Base-by-base conservation (phyloP, 1,140 invertebrate genomes). In the Rhopalosiphum maidis region DNA sequence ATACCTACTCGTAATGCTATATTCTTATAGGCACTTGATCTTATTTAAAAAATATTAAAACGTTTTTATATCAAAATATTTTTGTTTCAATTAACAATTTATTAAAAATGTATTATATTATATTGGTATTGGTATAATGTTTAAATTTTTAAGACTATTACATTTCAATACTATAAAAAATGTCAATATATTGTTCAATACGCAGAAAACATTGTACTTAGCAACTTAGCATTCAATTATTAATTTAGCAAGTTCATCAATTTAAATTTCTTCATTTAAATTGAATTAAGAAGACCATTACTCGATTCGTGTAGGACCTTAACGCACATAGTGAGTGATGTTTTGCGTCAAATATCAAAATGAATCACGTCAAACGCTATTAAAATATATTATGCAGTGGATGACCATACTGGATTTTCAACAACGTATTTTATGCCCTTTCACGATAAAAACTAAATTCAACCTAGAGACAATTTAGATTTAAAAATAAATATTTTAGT, bases 231-330 rank as follows among this genome's bases (percentile, higher is more conserved):
- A 18, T n/a, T 68, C 60, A n/a, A n/a, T 68, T 43, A 88, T 35
- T 51, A 35, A 88, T 88, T 88, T 88, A 51, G 86, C 15, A 51
- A 88, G 21, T 35, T 88, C 86, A 51, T 88, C 46, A 51, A 88
- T 51, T 88, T 51, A n/a, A 88, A 88, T 88, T 51, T 51, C 43
- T 51, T 88, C 18, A 22, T 88, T 51, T 88, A n/a, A 88, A 88
- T 88, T 51, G 46, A 88, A 48, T 51, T 88, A 88, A 6, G 18
- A n/a, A 22, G 7, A 25, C 86, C 21, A 48, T 30, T 15, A 51
- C 30, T 87, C 9, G 43, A 5, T 46, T 30, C 5, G 30, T 77
- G 21, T 77, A 77, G 30, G 60, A 77, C n/a, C n/a, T 35, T 77
- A 15, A 68, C 9, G 30, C 21, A 7, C 15, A 35, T 51, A 22